These are phyloP conservation scores for Rhopalosiphum maidis DNA, from an alignment of 1,140 invertebrate genomes.

Conservation along the genomic window DNA sequence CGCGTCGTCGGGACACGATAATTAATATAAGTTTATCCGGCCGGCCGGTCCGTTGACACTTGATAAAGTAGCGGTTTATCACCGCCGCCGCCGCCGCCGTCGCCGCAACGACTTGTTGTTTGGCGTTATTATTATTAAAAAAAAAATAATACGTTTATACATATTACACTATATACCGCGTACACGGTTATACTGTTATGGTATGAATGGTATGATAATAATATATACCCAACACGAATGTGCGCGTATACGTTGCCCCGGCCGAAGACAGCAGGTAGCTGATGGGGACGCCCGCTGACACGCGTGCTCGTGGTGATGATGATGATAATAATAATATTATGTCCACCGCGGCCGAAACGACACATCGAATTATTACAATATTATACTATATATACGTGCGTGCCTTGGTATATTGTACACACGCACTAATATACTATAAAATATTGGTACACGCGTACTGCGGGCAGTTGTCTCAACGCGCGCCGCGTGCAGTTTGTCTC, in stretches of 20 bases:
- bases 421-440: too few species aligned
- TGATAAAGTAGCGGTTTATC: slow-evolving; percentile 49
- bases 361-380: not conserved
- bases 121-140: slow-evolving; percentile 12
- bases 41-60: not conserved
- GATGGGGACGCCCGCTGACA: slow-evolving; percentile 41
- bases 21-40: slow-evolving; percentile 43
- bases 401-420: not conserved
- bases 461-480: too few species aligned
- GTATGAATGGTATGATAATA: not conserved
- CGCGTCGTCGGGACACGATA: slow-evolving; percentile 53
- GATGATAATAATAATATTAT: not conserved
- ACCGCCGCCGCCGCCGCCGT: not conserved
- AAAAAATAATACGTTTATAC: slow-evolving; percentile 3
- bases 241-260: not conserved
- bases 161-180: not conserved
- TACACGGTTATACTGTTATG: not conserved
- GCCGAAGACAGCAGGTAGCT: slow-evolving; percentile 51
- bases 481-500: not conserved
- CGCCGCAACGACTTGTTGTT: not conserved
- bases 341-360: slow-evolving; percentile 24
- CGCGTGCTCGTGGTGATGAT: not conserved
- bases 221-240: not conserved
- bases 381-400: not conserved
- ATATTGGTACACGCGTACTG: not conserved